phyloP scores from a whole-genome alignment of 2,888 invertebrate species.

The Actias luna region DNA sequence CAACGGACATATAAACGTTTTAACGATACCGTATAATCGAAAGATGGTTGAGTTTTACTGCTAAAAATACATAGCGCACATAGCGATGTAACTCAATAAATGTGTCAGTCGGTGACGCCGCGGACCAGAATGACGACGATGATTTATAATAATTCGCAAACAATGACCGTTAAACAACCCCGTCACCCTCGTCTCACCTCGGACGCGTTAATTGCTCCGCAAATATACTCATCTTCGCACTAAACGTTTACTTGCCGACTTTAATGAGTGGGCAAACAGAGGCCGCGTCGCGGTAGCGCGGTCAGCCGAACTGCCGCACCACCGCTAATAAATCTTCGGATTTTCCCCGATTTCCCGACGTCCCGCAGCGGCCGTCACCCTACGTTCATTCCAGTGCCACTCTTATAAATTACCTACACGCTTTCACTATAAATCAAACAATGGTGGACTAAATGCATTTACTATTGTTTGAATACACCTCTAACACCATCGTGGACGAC shows the following conservation, averaged over 20 bases:
- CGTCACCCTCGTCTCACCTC: conserved; percentile 75
- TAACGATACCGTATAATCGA: conserved; percentile 48
- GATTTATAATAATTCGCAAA: conserved; percentile 57
- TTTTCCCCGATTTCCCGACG: conserved; percentile 78
- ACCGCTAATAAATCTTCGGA: conserved; percentile 76
- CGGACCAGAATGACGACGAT: conserved; percentile 15
- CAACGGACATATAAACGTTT: conserved; percentile 59
- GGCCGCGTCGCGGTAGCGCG: conserved; percentile 52
- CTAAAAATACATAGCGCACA: conserved; percentile 27
- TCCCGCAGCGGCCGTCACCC: conserved; percentile 59
- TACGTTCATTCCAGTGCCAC: conserved; percentile 62
- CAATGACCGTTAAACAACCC: conserved; percentile 54
- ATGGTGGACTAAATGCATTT: conserved; percentile 76
- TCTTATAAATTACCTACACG: conserved; percentile 81
- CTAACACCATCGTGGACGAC: conserved; percentile 50
- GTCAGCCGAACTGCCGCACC: conserved; percentile 63
- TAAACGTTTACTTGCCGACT: conserved; percentile 77
- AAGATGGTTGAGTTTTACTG: conserved; percentile 42
- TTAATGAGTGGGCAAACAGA: conserved; percentile 80
- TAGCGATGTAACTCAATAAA: conserved; percentile 23
- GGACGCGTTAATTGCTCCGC: conserved; percentile 77
- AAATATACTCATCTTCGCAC: conserved; percentile 79
- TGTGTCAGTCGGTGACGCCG: conserved; percentile 26
- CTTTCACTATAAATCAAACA: conserved; percentile 78
- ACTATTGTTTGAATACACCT: conserved; percentile 78